Base-by-base conservation (phyloP, 2,888 invertebrate species). In the Cremastinae sp. region DNA sequence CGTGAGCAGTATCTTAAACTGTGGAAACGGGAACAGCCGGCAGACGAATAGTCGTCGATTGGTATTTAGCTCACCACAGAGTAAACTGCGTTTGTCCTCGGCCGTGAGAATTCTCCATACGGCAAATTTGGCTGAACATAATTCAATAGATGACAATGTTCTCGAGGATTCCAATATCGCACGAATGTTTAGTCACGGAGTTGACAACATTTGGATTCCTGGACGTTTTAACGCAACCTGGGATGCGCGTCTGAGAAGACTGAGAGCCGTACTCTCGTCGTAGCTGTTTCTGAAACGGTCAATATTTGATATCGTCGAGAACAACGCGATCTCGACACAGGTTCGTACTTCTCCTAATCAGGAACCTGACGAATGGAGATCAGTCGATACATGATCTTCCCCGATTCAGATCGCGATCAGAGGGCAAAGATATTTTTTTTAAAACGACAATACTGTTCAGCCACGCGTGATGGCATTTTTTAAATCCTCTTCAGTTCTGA, bases 181-280 rank as follows among this genome's bases (percentile, higher is more conserved):
- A 7, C 47, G 58, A 28, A 62, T 55, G 18, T 39, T 56, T 47
- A 62, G 20, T 35, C 37, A 18, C 22, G 43, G 41, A 41, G 14
- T 22, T 22, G 80, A 80, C 71, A 77, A 83, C 49, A 79, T 80
- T 76, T 83, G 79, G 79, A 81, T 73, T 61, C 64, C 78, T 64
- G 79, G 79, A 61, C 82, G 82, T 70, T 83, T 82, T 71, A 81
- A 83, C 77, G 80, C 80, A 22, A 82, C 82, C 41, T 84, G 82
- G 82, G 84, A 84, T 43, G 80, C 83, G 64, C 84, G 84, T 58
- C 84, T 81, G 83, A 85, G 83, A 75, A 83, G 83, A 82, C 78
- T 86, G 62, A 84, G 87, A 80, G 84, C 83, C 79, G 83, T 86
- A 78, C 82, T 86, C 74, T 85, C 84, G 81, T 88, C 84, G 83